Percentiles rank a stretch among this genome's conserved stretches.
phyloP scores from a whole-genome alignment of 1,140 invertebrate species.

The Leptopilina boulardi region DNA sequence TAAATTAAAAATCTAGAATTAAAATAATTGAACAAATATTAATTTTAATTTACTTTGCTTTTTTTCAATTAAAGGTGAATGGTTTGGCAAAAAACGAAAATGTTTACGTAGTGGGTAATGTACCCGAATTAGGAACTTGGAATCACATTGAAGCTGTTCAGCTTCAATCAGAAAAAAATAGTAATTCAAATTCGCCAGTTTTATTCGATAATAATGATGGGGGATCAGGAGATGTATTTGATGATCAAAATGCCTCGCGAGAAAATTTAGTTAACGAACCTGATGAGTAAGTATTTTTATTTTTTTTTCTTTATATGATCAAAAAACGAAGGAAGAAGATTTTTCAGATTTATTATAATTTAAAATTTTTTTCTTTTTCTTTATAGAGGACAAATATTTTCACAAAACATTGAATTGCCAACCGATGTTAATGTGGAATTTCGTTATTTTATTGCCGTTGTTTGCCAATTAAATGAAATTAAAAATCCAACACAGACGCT shows the following conservation, averaged over 20 bases:
- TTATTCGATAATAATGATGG: slow-evolving; percentile 64
- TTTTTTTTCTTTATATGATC: neutral
- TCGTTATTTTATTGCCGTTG: slow-evolving; percentile 84
- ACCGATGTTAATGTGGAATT: slow-evolving; percentile 82
- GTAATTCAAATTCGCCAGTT: slow-evolving; percentile 58
- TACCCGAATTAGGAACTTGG: slow-evolving; percentile 73
- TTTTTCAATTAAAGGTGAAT: slow-evolving; percentile 59
- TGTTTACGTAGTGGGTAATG: slow-evolving; percentile 72
- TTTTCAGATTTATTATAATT: no score
- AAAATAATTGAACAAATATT: no score
- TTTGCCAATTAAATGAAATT: slow-evolving; percentile 72
- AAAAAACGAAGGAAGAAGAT: slow-evolving; percentile 3
- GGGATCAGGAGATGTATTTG: slow-evolving; percentile 57
- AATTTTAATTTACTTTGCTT: no score
- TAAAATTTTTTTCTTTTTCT: slow-evolving; percentile 45
- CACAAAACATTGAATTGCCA: slow-evolving; percentile 77
- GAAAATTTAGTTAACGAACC: slow-evolving; percentile 58
- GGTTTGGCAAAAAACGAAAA: slow-evolving; percentile 71
- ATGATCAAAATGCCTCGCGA: slow-evolving; percentile 56
- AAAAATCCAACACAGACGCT: slow-evolving; percentile 77
- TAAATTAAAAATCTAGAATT: neutral
- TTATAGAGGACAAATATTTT: slow-evolving; percentile 67
- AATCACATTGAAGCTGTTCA: slow-evolving; percentile 74
- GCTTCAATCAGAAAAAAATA: slow-evolving; percentile 66
- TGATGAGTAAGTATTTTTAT: slow-evolving; percentile 59